Evolutionary conservation across 2,797 vertebrate species (phyloP), one percentile per base, ranked within the genome.

Genomic region (Mionectes olivaceus): DNA sequence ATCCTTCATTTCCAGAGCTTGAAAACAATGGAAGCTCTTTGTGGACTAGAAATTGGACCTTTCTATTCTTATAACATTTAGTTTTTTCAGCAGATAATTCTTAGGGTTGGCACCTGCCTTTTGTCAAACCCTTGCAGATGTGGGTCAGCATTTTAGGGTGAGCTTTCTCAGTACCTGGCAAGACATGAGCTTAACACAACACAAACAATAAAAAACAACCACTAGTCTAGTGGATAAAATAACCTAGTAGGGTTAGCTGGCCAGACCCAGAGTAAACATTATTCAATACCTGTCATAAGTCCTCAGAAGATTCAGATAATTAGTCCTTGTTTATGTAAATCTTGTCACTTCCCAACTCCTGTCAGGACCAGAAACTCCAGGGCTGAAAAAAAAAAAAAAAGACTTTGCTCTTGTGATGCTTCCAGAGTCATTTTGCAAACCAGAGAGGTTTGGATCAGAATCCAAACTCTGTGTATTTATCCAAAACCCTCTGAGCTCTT

Each of bases 361-460:
- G 32, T 80, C 49, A 93, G 79, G 46, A 95, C 19, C 71, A 95
- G 81, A 93, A 96, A 57, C 59, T 81, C 33, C 70, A 83, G 57
- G 78, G 59, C 33, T 67, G 60, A 39, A 92, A 84, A 90, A 59
- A 81, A 78, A 37, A 60, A 17, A 63, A 46, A 64, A 59, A 35
- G 19, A 24, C 53, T 78, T 65, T 57, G 59, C 56, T 96, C 83
- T 96, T 90, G 77, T 84, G 85, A 94, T 79, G 80, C n/a, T 94
- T 96, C 85, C 93, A 94, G 87, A 77, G 64, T 93, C 77, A 90
- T 94, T 97, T 95, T 93, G 80, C 52, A 96, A 96, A 96, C 94
- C 95, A 96, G 92, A 95, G 94, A 95, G 91, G 87, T 93, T 95
- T 96, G 95, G 94, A 97, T 76, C 65, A 94, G 74, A 89, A 94